A percentile compares a stretch with the other conserved stretches of the same genome.
These are phyloP conservation scores for Gari tellinella DNA, from an alignment of 2,888 invertebrate genomes.

Conservation along the genomic window DNA sequence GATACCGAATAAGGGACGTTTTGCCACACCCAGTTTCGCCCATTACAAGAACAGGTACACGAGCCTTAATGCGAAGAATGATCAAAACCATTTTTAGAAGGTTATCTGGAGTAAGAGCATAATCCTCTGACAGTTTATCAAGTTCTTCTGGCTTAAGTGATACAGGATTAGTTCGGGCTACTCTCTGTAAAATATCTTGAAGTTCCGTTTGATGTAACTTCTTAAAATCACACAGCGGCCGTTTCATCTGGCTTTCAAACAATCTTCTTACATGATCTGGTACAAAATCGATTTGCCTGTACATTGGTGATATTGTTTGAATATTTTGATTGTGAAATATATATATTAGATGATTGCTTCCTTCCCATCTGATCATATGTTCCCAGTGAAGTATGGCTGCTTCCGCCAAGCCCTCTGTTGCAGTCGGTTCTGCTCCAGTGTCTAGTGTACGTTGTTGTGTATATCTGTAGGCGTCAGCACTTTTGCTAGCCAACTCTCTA, in stretches of 20 bases:
- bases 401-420: slow-evolving; percentile 15
- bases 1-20: slow-evolving; percentile 68
- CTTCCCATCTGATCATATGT: slow-evolving; percentile 70
- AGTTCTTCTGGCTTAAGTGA: slow-evolving; percentile 19
- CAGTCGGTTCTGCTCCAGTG: too few species aligned
- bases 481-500: slow-evolving; percentile 47
- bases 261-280: slow-evolving; percentile 49
- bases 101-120: slow-evolving; percentile 72
- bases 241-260: slow-evolving; percentile 68
- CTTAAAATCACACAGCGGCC: slow-evolving; percentile 41
- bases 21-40: slow-evolving; percentile 77
- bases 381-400: slow-evolving; percentile 40
- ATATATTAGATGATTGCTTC: slow-evolving; percentile 67
- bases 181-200: slow-evolving; percentile 46
- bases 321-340: slow-evolving; percentile 67
- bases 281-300: slow-evolving; percentile 49
- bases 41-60: slow-evolving; percentile 71
- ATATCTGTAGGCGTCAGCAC: slow-evolving; percentile 34
- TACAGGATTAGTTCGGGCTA: slow-evolving; percentile 40
- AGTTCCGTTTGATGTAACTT: slow-evolving; percentile 36
- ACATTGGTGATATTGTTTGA: slow-evolving; percentile 63
- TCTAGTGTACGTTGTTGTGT: slow-evolving; percentile 32
- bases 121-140: slow-evolving; percentile 34
- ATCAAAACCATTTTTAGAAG: slow-evolving; percentile 72
- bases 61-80: slow-evolving; percentile 58